Evolutionary conservation across 1,140 invertebrate species (phyloP).

Genomic region (Kradibia gibbosae): DNA sequence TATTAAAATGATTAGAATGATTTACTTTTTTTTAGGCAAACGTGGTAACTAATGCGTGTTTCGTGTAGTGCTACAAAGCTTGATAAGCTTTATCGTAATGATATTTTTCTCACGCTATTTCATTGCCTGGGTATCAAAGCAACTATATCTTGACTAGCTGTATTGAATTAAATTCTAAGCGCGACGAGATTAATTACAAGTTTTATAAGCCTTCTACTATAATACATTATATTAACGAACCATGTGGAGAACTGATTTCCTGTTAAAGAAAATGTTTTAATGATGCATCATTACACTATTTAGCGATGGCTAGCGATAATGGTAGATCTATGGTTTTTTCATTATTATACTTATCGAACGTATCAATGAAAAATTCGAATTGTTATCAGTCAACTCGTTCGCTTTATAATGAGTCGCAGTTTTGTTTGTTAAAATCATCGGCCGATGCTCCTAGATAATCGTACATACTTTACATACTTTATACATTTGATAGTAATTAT

Average conservation of each 20-base stretch:
- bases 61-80: slow-evolving; percentile 11
- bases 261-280: neutral
- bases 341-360: neutral
- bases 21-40: neutral
- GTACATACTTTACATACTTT: neutral
- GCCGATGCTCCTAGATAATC: neutral
- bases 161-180: neutral
- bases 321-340: neutral
- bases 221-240: neutral
- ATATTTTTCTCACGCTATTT: neutral
- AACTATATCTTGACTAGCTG: neutral
- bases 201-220: neutral
- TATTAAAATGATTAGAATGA: no score
- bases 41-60: slow-evolving; percentile 25
- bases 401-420: neutral
- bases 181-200: neutral
- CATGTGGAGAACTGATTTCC: neutral
- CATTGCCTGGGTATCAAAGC: neutral
- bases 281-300: neutral
- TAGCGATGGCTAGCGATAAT: neutral
- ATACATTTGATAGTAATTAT: neutral
- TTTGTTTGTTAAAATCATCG: neutral
- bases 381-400: neutral
- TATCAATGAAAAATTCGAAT: neutral
- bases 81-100: slow-evolving; percentile 20